These are phyloP conservation scores for Hoplodrina blanda DNA, from an alignment of 2,888 invertebrate species.

Conservation along the genomic window DNA sequence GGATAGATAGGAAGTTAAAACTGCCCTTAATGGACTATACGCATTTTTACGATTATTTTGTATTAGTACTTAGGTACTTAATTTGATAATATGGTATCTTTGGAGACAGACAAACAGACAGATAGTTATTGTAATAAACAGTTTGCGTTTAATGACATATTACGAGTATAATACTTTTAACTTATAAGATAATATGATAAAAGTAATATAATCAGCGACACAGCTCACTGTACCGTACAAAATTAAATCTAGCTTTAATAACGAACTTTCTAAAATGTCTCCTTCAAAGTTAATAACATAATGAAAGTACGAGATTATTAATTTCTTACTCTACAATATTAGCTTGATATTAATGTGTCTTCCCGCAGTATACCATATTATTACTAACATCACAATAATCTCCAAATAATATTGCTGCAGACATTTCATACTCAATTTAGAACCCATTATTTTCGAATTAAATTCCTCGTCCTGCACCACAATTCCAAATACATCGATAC, in stretches of 20 bases:
- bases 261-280: slow-evolving; percentile 33
- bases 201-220: neutral
- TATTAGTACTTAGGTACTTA: too few relatives aligned
- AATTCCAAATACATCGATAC: neutral
- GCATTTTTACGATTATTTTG: too few relatives aligned
- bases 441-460: slow-evolving; percentile 51
- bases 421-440: slow-evolving; percentile 27
- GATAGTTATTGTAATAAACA: too few relatives aligned
- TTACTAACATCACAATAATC: slow-evolving; percentile 23
- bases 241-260: slow-evolving; percentile 27
- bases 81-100: too few relatives aligned
- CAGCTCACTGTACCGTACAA: neutral
- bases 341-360: neutral
- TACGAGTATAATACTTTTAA: too few relatives aligned
- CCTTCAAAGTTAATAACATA: slow-evolving; percentile 30
- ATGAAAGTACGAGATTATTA: slow-evolving; percentile 19
- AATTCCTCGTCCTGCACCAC: slow-evolving; percentile 2
- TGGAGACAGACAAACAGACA: too few relatives aligned
- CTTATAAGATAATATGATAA: neutral
- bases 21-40: too few relatives aligned
- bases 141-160: too few relatives aligned
- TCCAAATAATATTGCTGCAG: slow-evolving; percentile 19
- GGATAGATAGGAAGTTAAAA: neutral
- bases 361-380: slow-evolving; percentile 7
- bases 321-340: slow-evolving; percentile 16